Conservation (phyloP, 2,113 vertebrate species). For the Psephotus haematonotus region DNA sequence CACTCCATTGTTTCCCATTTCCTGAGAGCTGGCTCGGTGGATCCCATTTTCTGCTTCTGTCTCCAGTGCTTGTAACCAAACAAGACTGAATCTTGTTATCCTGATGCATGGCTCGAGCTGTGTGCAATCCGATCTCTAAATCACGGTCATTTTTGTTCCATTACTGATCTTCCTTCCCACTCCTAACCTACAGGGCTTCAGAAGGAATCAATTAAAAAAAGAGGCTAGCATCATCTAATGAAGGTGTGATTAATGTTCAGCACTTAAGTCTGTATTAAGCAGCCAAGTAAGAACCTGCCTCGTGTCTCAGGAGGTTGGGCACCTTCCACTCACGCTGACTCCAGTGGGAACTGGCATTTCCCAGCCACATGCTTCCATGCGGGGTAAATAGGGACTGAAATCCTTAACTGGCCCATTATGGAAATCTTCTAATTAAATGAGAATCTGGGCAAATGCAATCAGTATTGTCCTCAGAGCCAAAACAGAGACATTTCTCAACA, state of each 20-base stretch:
- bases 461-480: conserved; percentile 5
- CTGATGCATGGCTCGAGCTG: conserved; percentile 31
- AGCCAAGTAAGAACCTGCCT: neutral
- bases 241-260: neutral
- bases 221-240: neutral
- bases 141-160: conserved; percentile 41
- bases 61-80: conserved; percentile 55
- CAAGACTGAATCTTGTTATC: conserved; percentile 57
- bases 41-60: conserved; percentile 58
- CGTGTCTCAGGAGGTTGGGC: neutral
- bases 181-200: conserved; percentile 16
- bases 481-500: neutral
- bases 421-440: conserved; percentile 8
- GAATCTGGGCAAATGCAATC: neutral
- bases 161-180: conserved; percentile 22
- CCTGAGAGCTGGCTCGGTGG: conserved; percentile 50
- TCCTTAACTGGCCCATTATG: neutral
- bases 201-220: conserved; percentile 36
- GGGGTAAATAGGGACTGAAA: neutral
- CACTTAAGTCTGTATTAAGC: neutral
- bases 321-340: neutral
- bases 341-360: neutral
- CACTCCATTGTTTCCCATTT: conserved; percentile 61
- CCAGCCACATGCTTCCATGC: neutral
- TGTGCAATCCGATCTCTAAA: conserved; percentile 50